phyloP scores from a whole-genome alignment of 2,797 vertebrate species.

The Echeneis naucrates region DNA sequence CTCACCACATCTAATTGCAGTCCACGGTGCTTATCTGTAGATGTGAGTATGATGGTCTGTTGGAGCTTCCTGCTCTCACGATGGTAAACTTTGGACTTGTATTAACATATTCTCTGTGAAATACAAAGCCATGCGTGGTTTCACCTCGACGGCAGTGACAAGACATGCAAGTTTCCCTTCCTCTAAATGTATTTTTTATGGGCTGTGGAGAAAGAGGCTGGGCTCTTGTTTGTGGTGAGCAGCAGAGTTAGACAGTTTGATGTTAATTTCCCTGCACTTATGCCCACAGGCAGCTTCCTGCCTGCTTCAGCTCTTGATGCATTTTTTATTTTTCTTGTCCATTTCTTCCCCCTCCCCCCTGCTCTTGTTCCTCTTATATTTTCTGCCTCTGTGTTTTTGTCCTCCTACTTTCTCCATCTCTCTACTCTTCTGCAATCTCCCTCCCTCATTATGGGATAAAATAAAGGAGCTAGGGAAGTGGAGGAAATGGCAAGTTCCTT shows the following conservation, averaged over 20 bases:
- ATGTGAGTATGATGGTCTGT: not conserved
- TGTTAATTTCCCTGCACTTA: slow-evolving; percentile 73
- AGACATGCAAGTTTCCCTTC: slow-evolving; percentile 27
- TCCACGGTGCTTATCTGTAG: slow-evolving; percentile 14
- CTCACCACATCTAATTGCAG: slow-evolving; percentile 43
- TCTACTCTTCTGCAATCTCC: slow-evolving; percentile 69
- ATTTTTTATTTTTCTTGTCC: slow-evolving; percentile 65
- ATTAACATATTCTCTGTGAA: slow-evolving; percentile 36
- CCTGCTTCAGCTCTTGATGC: slow-evolving; percentile 59
- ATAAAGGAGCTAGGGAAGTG: slow-evolving; percentile 82
- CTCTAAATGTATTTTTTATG: slow-evolving; percentile 57
- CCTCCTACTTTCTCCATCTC: slow-evolving; percentile 57
- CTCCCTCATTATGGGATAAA: slow-evolving; percentile 81
- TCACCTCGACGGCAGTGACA: slow-evolving; percentile 16
- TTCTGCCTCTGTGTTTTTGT: slow-evolving; percentile 29
- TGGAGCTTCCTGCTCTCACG: not conserved
- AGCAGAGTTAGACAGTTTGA: slow-evolving; percentile 57
- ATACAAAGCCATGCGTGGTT: slow-evolving; percentile 26
- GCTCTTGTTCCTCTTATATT: slow-evolving; percentile 25
- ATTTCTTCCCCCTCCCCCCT: slow-evolving; percentile 24
- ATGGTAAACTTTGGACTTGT: slow-evolving; percentile 15
- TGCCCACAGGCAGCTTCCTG: slow-evolving; percentile 68
- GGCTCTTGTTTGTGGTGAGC: slow-evolving; percentile 58
- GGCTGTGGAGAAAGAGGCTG: slow-evolving; percentile 23
- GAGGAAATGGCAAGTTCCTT: slow-evolving; percentile 76